These are phyloP conservation scores for Aspidapion aeneum DNA, from an alignment of 2,888 invertebrate genomes.

Conservation along the genomic window DNA sequence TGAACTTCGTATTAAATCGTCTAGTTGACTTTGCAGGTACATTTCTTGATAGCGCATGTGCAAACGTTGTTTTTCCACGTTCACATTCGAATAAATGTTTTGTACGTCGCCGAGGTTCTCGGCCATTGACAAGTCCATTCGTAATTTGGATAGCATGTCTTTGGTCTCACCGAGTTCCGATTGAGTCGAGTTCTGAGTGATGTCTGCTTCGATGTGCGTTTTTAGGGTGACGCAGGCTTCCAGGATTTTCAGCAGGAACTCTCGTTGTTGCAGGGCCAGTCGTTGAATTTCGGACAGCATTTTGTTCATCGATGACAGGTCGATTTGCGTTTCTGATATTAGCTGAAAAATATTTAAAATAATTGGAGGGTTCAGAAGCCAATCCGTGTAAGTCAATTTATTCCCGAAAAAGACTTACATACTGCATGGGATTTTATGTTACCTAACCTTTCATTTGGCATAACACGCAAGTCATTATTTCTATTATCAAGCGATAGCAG, in stretches of 20 bases:
- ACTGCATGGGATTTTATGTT: no score
- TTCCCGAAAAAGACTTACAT: no score
- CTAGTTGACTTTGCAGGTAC: constrained; percentile 67
- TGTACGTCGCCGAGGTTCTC: constrained; percentile 59
- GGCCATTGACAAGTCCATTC: constrained; percentile 56
- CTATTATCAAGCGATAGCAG: no score
- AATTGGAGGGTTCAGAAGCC: no score
- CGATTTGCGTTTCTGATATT: constrained; percentile 61
- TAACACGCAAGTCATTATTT: no score
- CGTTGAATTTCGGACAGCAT: constrained; percentile 67
- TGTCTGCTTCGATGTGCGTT: constrained; percentile 70
- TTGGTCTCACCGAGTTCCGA: constrained; percentile 64
- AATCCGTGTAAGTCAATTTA: no score
- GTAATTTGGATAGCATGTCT: constrained; percentile 59
- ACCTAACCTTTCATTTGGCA: no score
- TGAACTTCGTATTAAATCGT: constrained; percentile 65
- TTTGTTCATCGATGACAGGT: constrained; percentile 65
- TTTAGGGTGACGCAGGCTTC: constrained; percentile 73
- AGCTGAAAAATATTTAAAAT: no score
- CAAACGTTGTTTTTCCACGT: constrained; percentile 63
- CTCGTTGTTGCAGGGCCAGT: constrained; percentile 65
- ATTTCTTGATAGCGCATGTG: constrained; percentile 68
- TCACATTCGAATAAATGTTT: constrained; percentile 57
- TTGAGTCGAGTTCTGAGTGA: constrained; percentile 64
- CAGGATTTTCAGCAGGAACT: constrained; percentile 67